phyloP scores from a whole-genome alignment of 2,113 vertebrate species.

The Zosterops borbonicus region DNA sequence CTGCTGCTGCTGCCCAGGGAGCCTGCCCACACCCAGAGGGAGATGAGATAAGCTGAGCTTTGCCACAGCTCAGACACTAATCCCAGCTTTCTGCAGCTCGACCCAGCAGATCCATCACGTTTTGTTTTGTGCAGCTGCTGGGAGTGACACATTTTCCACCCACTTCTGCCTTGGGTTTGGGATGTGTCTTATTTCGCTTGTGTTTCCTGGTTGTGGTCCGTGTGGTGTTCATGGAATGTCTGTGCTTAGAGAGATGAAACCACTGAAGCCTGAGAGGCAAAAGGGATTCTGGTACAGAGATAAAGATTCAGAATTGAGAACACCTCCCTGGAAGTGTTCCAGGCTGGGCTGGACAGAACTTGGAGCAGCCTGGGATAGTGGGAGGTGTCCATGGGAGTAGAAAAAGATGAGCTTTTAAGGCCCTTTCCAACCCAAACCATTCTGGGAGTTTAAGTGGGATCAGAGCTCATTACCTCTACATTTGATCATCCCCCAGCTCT shows the following conservation, averaged over 20 bases:
- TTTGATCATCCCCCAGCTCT: background rate
- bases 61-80: background rate
- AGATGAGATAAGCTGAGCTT: background rate
- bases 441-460: background rate
- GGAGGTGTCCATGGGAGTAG: background rate
- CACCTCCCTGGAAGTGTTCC: background rate
- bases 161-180: background rate
- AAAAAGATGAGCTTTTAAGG: background rate
- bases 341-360: background rate
- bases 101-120: accelerated
- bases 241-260: background rate
- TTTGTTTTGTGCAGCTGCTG: background rate
- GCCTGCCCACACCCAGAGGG: background rate
- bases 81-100: background rate
- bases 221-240: background rate
- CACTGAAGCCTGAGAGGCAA: background rate
- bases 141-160: background rate
- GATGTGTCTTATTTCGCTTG: background rate
- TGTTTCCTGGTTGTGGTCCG: background rate
- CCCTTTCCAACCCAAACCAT: background rate
- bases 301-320: background rate
- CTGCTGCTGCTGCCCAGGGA: background rate
- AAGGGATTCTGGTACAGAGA: background rate
- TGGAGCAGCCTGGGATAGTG: background rate
- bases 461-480: background rate